Percentiles rank a stretch among this genome's conserved stretches.
Evolutionary conservation across 30 jellyfish, hydroid and myxozoan species (phyloP).

Genomic region (Hydractinia symbiolongicarpus): DNA sequence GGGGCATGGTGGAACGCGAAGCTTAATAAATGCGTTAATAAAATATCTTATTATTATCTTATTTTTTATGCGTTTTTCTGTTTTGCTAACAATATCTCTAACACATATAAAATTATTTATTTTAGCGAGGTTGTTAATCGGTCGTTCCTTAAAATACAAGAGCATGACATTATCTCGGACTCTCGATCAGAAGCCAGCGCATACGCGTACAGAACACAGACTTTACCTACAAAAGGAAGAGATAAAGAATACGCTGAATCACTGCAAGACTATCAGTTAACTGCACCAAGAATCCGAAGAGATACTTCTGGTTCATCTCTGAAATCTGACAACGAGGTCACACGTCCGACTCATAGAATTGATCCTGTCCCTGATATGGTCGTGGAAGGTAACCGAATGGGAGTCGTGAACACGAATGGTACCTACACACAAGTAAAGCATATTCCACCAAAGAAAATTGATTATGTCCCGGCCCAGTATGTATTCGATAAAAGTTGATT

Average conservation of each 20-base stretch:
- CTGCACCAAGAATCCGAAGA: conserved; percentile 43
- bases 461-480: too few relatives aligned
- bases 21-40: too few relatives aligned
- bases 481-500: too few relatives aligned
- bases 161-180: conserved; percentile 32
- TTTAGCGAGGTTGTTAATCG: conserved; percentile 31
- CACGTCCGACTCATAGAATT: conserved; percentile 30
- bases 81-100: too few relatives aligned
- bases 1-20: too few relatives aligned
- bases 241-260: conserved; percentile 64
- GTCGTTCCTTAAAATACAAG: conserved; percentile 32
- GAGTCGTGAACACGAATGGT: too few relatives aligned
- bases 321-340: conserved; percentile 63
- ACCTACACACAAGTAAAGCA: too few relatives aligned
- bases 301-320: conserved; percentile 62
- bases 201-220: conserved; percentile 8
- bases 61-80: too few relatives aligned
- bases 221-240: conserved; percentile 21
- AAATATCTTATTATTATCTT: too few relatives aligned
- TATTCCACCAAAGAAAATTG: too few relatives aligned
- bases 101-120: not conserved
- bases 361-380: too few relatives aligned
- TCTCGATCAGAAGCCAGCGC: conserved; percentile 47
- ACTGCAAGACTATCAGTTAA: conserved; percentile 46
- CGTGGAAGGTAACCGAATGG: too few relatives aligned